Conservation (phyloP, 2,888 invertebrate genomes). For the Trachelus tabidus region DNA sequence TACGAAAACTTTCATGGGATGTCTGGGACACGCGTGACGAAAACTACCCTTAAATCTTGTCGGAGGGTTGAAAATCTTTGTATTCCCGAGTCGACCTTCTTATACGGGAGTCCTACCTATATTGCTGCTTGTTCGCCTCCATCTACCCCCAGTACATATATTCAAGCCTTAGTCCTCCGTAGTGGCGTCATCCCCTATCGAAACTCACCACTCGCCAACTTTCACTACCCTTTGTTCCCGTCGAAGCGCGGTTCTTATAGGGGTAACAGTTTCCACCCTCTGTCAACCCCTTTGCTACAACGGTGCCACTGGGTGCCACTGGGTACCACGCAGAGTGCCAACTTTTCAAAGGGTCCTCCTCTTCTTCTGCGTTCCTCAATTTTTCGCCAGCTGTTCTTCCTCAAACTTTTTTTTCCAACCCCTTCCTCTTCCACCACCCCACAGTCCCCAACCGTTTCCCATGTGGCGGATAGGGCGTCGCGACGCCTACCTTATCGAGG, state of each 20-base stretch:
- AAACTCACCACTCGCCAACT: conserved; percentile 17
- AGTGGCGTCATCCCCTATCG: neutral
- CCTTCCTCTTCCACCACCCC: neutral
- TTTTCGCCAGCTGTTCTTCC: neutral
- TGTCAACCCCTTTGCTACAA: neutral
- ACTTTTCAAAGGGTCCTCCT: neutral
- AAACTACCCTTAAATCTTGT: neutral
- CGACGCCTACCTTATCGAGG: neutral
- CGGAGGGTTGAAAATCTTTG: neutral
- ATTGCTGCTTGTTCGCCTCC: neutral
- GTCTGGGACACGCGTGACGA: neutral
- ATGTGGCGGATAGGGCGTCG: neutral
- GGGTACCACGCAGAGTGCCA: neutral
- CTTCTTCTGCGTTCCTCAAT: neutral
- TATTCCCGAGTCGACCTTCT: neutral
- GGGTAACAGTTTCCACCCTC: neutral
- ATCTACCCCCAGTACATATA: neutral
- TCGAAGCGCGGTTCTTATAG: conserved; percentile 9
- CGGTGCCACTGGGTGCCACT: neutral
- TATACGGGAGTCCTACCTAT: neutral
- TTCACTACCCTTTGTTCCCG: conserved; percentile 20
- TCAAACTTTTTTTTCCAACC: neutral
- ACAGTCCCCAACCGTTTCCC: neutral
- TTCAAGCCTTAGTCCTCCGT: neutral
- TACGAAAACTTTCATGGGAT: neutral